These are phyloP conservation scores for Polyploca ridens DNA, from an alignment of 2,888 invertebrate species.

Conservation along the genomic window DNA sequence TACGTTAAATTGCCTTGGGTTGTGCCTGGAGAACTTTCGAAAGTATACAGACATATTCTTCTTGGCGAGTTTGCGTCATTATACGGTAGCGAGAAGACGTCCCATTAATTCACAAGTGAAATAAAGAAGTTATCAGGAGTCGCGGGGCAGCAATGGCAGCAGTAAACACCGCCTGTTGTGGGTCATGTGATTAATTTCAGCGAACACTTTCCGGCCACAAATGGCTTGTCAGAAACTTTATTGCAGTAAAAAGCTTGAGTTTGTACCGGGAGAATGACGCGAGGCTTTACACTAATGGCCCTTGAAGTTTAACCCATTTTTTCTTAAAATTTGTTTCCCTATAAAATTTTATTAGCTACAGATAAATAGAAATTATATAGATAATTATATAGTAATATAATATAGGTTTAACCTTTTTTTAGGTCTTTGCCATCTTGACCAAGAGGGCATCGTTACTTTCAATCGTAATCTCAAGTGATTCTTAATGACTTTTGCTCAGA, in stretches of 20 bases:
- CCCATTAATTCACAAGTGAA: conserved; percentile 50
- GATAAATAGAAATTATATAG: conserved; percentile 19
- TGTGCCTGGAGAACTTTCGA: conserved; percentile 38
- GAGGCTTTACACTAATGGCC: conserved; percentile 73
- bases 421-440: background rate
- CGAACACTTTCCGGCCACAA: conserved; percentile 75
- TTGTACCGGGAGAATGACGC: conserved; percentile 71
- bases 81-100: conserved; percentile 32
- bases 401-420: background rate
- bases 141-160: conserved; percentile 46
- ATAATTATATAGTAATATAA: too few relatives aligned
- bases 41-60: conserved; percentile 39
- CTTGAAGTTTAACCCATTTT: conserved; percentile 69
- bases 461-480: conserved; percentile 26
- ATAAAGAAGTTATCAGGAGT: conserved; percentile 68
- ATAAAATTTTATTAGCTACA: conserved; percentile 46
- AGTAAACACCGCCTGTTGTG: conserved; percentile 63
- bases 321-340: conserved; percentile 34
- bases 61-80: conserved; percentile 29
- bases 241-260: conserved; percentile 77
- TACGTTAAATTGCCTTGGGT: conserved; percentile 48
- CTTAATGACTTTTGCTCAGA: conserved; percentile 46
- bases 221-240: conserved; percentile 80
- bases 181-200: conserved; percentile 75
- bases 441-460: conserved; percentile 24